Evolutionary conservation across 2,888 invertebrate genomes (phyloP).

Genomic region (Polyploca ridens): DNA sequence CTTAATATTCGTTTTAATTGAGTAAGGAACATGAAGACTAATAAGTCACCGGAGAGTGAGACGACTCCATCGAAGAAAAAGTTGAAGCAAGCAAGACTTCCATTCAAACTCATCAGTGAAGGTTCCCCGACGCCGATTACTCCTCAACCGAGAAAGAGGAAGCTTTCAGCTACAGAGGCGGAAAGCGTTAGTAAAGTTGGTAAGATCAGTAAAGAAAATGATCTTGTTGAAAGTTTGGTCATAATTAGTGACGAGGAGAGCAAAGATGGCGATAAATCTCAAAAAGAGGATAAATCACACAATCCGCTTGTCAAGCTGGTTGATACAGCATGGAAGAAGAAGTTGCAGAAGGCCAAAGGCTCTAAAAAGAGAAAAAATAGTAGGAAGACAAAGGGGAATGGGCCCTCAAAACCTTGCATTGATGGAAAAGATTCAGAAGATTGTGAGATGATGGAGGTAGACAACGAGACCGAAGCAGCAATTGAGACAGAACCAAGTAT

Average conservation of each 20-base stretch:
- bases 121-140: constrained; percentile 60
- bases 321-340: constrained; percentile 72
- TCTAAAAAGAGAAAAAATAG: constrained; percentile 54
- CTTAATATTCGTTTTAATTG: constrained; percentile 23
- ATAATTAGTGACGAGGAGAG: constrained; percentile 75
- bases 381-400: constrained; percentile 22
- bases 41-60: constrained; percentile 64
- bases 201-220: constrained; percentile 73
- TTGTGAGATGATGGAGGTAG: constrained; percentile 57
- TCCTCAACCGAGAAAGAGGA: constrained; percentile 71
- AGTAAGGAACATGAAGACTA: constrained; percentile 68
- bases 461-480: constrained; percentile 29
- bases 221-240: constrained; percentile 52
- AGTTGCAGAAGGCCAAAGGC: constrained; percentile 58
- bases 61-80: constrained; percentile 83
- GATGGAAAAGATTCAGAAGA: constrained; percentile 23
- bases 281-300: constrained; percentile 46
- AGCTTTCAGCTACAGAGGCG: constrained; percentile 65
- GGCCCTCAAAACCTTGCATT: constrained; percentile 24
- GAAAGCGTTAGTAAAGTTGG: constrained; percentile 69
- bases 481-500: background rate
- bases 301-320: constrained; percentile 77
- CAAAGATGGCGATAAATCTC: constrained; percentile 42
- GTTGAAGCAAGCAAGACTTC: constrained; percentile 85
- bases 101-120: constrained; percentile 83